Base-by-base conservation (phyloP, 1,140 invertebrate genomes). In the Ceratoteleas bidentatus region DNA sequence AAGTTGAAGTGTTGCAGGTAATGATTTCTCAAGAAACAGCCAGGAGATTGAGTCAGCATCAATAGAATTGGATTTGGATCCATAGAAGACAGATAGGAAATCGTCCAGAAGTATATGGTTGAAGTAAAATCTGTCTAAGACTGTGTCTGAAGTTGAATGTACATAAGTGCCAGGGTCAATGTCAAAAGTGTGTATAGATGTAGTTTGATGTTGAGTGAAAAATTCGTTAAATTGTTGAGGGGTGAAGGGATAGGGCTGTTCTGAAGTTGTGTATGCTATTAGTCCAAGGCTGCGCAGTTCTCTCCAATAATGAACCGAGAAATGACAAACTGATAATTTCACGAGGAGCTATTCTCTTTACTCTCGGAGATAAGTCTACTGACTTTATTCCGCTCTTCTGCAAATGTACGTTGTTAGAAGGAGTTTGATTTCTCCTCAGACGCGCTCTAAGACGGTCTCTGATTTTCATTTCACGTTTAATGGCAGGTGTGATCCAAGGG, bases 41-140 rank as follows among this genome's bases (percentile, higher is more conserved):
- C 58, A 61, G n/a, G 24, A 43, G 0, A 57, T 8, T 2, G 9
- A 6, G 7, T 38, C 33, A 7, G 9, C 6, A 38, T 33, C 34
- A 5, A 38, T 33, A 0, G 54, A 57, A 0, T 14, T 57, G 1
- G 54, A 57, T 57, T 57, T 57, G 5, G 54, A 57, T 11, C 13
- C 2, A 3, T 3, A 14, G 38, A 40, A 56, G 3, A 33, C 24
- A 8, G 11, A 34, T n/a, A 56, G 14, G 33, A 56, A 56, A 34
- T 5, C 14, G 9, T 56, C 33, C 8, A 34, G 33, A 34, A 33
- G 33, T 0, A 56, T 56, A 36, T 34, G 15, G 34, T 56, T 34
- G 34, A 56, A 56, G 36, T 56, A 56, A 34, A 56, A 56, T 33
- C 53, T 33, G n/a, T 56, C 14, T 5, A 56, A 33, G n/a, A 3